These are phyloP conservation scores for Doryteuthis pealeii DNA, from an alignment of 1,140 invertebrate genomes.

Conservation along the genomic window DNA sequence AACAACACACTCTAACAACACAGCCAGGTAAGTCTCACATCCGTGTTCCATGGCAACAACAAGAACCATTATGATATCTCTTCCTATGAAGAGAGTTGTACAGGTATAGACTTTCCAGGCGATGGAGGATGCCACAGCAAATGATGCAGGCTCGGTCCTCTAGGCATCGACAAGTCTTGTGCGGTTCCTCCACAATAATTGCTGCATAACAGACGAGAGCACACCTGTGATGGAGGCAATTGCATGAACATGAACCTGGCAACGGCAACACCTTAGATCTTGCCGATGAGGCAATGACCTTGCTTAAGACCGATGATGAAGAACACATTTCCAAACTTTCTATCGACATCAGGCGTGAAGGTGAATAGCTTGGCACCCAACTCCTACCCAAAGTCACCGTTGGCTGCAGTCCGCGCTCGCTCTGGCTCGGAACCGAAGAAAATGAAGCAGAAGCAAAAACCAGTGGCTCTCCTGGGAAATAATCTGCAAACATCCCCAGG, in stretches of 20 bases:
- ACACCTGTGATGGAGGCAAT: conserved; percentile 6
- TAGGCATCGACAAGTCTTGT: conserved; percentile 41
- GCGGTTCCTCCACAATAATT: conserved; percentile 16
- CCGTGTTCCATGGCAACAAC: conserved; percentile 34
- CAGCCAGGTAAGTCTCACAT: conserved; percentile 69
- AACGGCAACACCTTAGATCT: background rate
- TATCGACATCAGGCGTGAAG: conserved; percentile 32
- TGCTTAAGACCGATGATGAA: conserved; percentile 14
- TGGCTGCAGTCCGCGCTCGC: background rate
- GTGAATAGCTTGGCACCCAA: background rate
- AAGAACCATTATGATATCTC: conserved; percentile 24
- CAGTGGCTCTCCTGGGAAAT: background rate
- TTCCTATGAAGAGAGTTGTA: conserved; percentile 33
- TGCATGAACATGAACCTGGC: background rate
- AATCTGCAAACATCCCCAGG: background rate
- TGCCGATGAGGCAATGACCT: background rate
- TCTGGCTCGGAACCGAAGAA: background rate
- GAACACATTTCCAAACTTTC: conserved; percentile 47
- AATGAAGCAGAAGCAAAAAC: conserved; percentile 3
- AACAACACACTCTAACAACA: conserved; percentile 27
- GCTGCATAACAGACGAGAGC: no score
- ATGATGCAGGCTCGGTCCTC: conserved; percentile 36
- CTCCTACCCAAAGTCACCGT: no score
- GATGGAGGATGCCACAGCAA: conserved; percentile 35
- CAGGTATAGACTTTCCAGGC: conserved; percentile 34